Evolutionary conservation across 2,797 vertebrate species (phyloP).

Genomic region (Serranus cabrilla): DNA sequence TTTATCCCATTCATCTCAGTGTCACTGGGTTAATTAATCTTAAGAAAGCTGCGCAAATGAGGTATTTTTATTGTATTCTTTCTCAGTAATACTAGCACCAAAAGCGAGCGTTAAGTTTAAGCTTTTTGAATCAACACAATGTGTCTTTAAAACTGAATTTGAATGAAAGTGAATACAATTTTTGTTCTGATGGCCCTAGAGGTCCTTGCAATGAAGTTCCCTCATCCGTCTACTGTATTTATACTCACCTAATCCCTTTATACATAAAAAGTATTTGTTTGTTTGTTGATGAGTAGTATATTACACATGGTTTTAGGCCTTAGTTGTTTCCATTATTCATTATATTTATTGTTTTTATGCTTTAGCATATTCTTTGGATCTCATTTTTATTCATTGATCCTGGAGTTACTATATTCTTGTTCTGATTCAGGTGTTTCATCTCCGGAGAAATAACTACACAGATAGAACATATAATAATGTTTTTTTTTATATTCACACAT

Average conservation of each 20-base stretch:
- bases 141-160: slow-evolving; percentile 3
- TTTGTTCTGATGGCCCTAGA: neutral
- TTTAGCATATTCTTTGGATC: neutral
- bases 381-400: slow-evolving; percentile 1
- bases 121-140: neutral
- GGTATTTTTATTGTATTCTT: neutral
- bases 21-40: neutral
- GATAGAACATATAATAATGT: neutral
- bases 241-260: neutral
- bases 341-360: neutral
- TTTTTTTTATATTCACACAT: neutral
- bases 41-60: too few species aligned
- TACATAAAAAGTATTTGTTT: neutral
- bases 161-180: neutral
- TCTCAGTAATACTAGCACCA: neutral
- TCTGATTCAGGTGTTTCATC: slow-evolving; percentile 8
- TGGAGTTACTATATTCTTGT: neutral
- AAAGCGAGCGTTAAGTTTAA: neutral
- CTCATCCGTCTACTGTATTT: neutral
- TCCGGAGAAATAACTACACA: neutral
- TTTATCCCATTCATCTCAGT: neutral
- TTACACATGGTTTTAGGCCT: neutral
- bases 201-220: neutral
- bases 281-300: neutral
- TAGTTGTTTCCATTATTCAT: neutral